Percentiles rank a stretch among this genome's conserved stretches.
Conservation (phyloP, 2,113 vertebrate species). For the Daphoenositta chrysoptera region DNA sequence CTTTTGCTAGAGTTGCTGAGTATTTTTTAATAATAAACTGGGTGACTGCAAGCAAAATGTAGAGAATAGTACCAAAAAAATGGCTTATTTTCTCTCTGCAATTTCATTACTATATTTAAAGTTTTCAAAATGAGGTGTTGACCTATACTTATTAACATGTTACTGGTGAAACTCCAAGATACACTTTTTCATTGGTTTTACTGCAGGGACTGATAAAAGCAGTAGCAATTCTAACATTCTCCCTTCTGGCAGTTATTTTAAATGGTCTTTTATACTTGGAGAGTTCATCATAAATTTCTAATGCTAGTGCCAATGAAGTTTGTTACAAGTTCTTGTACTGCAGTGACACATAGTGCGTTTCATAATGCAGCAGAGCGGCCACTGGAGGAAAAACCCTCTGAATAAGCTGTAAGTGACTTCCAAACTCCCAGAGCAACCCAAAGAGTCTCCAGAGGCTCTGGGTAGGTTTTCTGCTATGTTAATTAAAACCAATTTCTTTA, state of each 20-base stretch:
- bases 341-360: background rate
- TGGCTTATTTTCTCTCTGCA: background rate
- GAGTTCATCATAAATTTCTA: background rate
- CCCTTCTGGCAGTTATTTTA: background rate
- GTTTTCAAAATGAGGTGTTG: background rate
- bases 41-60: background rate
- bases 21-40: background rate
- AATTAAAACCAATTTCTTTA: background rate
- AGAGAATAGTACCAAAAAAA: background rate
- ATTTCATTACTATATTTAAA: background rate
- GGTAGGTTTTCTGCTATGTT: background rate
- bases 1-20: background rate
- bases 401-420: background rate
- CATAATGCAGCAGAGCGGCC: fast-evolving
- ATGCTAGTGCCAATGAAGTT: background rate
- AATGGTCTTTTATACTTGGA: background rate
- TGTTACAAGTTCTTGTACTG: background rate
- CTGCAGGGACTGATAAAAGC: background rate
- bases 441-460: background rate
- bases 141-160: background rate
- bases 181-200: background rate
- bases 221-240: background rate
- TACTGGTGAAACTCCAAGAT: background rate
- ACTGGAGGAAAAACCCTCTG: background rate
- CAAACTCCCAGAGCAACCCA: background rate